Evolutionary conservation across 2,888 invertebrate genomes (phyloP), one percentile per base, ranked within the genome.

Genomic region (Drosophila engyochracea): DNA sequence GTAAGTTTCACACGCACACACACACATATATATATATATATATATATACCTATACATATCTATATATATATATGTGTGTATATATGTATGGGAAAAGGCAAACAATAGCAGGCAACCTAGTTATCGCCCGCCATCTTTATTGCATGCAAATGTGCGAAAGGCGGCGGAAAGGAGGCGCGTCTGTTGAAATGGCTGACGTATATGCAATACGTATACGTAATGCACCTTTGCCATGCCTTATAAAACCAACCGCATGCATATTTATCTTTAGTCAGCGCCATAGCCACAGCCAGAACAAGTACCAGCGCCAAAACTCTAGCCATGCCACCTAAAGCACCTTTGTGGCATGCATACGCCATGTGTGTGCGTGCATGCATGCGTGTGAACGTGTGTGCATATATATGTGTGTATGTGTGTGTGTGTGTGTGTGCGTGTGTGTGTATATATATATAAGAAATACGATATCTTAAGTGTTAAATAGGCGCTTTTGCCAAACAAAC

Each of bases 401-500:
- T 71, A 70, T 65, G 62, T 77, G 68, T 28, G 28, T 28, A 5
- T 59, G 37, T 60, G 64, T 55, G 55, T 47, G 66, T 72, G 70
- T 67, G 62, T 79, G 68, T 31, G 30, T 55, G 44, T 57, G 25
- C 55, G 44, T 62, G 66, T 52, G 51, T 49, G 59, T 72, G 70
- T 70, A 64, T 80, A 65, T 78, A 53, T 70, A 74, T 76, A 58
- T 58, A 82, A 82, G 85, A 86, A 82, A 88, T 86, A 90, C 85
- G 90, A 86, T 86, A 86, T 86, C 85, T 86, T 86, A 90, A 86
- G 85, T 86, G 85, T 86, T 86, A 86, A 86, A 82, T 89, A 90
- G 90, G 85, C 85, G 85, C 90, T 86, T 86, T 86, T 90, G 88
- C 90, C 88, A 83, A 85, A 85, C 85, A 90, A 90, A 85, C 85